Evolutionary conservation across 2,797 vertebrate genomes (phyloP), one percentile per base, ranked within the genome.

Genomic region (Phalloptychus januarius): DNA sequence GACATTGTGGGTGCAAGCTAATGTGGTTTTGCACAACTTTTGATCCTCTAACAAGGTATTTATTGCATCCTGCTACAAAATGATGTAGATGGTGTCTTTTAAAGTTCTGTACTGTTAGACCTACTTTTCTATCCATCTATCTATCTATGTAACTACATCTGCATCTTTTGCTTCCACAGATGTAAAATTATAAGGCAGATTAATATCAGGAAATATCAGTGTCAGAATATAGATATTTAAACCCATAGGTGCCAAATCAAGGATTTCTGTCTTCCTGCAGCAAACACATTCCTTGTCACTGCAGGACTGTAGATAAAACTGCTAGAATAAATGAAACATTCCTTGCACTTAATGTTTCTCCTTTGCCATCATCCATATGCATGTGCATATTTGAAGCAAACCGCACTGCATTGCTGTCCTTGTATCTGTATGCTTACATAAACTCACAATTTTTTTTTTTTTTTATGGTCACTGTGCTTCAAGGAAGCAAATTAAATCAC

Each of bases 121-220:
- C 48, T 46, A 46, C 25, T 50, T 36, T 25, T n/a, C 8, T 28
- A 12, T 54, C 8, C n/a, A 25, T 54, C 8, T n/a, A 4, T n/a
- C 23, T n/a, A 11, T 11, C 20, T 12, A 25, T 54, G n/a, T n/a
- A n/a, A n/a, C n/a, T n/a, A n/a, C n/a, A n/a, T n/a, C n/a, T n/a
- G n/a, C n/a, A n/a, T n/a, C n/a, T n/a, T 71, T 16, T 72, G 20
- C 79, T 86, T 82, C 72, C 77, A 81, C n/a, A 81, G 74, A 88
- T 72, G 84, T 80, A 90, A 88, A 89, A 80, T 82, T 88, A 91
- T 77, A 88, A 78, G 83, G 84, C 80, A 86, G 87, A 92, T 87
- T 85, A 87, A 77, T 74, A 86, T 86, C 58, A 76, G 83, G 83
- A 91, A 89, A 88, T 84, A 90, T 83, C 76, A 89, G 50, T 82